Conservation (phyloP, 2,888 invertebrate genomes). For the Drosophila nigritarsus region DNA sequence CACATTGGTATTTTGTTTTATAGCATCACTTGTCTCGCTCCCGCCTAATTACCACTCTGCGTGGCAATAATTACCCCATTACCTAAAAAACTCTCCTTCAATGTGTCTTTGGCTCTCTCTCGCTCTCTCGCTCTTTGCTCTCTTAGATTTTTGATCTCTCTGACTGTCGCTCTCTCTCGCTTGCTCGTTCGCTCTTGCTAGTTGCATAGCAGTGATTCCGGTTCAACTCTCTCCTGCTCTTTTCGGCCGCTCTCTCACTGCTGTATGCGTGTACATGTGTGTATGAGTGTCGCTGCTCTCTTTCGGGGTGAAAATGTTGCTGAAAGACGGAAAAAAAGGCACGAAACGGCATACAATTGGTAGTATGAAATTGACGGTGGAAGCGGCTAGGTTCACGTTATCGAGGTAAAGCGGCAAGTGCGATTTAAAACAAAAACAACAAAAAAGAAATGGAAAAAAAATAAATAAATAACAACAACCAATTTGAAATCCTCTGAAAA, state of each 20-base stretch:
- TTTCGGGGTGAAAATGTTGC: slow-evolving; percentile 46
- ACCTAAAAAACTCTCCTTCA: slow-evolving; percentile 41
- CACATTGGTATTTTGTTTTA: slow-evolving; percentile 73
- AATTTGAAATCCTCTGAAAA: not conserved
- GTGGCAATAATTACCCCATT: slow-evolving; percentile 77
- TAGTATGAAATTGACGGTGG: slow-evolving; percentile 70
- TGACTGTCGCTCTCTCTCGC: slow-evolving; percentile 10
- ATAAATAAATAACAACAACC: slow-evolving; percentile 3
- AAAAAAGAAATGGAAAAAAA: not conserved
- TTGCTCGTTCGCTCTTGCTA: slow-evolving; percentile 1
- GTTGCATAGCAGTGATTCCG: slow-evolving; percentile 26
- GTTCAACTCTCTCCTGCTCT: slow-evolving; percentile 30
- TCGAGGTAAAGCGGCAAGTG: slow-evolving; percentile 57
- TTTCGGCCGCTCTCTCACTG: slow-evolving; percentile 1
- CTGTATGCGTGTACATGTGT: not conserved
- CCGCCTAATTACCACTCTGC: slow-evolving; percentile 78
- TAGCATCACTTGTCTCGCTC: slow-evolving; percentile 61
- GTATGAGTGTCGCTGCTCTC: slow-evolving; percentile 20
- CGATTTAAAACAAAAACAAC: slow-evolving; percentile 15
- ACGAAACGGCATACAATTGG: slow-evolving; percentile 49
- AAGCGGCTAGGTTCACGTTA: slow-evolving; percentile 61
- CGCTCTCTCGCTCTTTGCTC: slow-evolving; percentile 1
- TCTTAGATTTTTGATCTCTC: slow-evolving; percentile 5
- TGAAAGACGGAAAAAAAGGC: slow-evolving; percentile 37
- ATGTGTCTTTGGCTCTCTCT: slow-evolving; percentile 12